Base-by-base conservation (phyloP, 1,140 invertebrate genomes). In the Cotesia vestalis region DNA sequence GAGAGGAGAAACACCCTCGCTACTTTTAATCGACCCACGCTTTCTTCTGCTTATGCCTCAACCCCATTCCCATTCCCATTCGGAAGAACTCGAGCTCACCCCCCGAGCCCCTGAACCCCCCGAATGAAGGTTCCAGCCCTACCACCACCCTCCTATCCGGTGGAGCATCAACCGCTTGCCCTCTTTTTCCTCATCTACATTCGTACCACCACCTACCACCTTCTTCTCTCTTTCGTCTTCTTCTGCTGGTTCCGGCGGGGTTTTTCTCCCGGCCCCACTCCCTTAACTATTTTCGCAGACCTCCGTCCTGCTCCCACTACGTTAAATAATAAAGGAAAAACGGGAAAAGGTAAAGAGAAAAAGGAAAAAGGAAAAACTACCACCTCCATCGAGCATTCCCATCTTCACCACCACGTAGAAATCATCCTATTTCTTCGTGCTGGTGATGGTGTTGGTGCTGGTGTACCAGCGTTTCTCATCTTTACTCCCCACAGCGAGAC, bases 1-100 rank as follows among this genome's bases (percentile, higher is more conserved):
- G 83, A 86, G 85, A 86, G 84, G 84, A 86, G 85, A 87, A 86
- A 86, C 84, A 86, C 86, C 86, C 85, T 87, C 84, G 86, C 84
- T 87, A 86, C 85, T 87, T 87, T 87, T 87, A 87, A 86, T 87
- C 86, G 85, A 86, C 86, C 86, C 86, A 83, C 83, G 85, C 84
- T 87, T 86, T 87, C 85, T 86, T 86, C 81, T 85, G 83, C 85
- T 87, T 85, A 85, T 85, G 85, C 84, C 84, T 27, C 27, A 27
- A 27, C 27, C 27, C 27, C 27, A 27, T 27, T 27, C 27, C 1
- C 27, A 27, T 27, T 27, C 27, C 27, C 27, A 27, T 27, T 27
- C 1, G 27, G 27, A 27, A 27, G 27, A 27, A 27, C 27, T 27
- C 27, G 27, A 27, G 40, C 40, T 46, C 11, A 11, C 11, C 6